Evolutionary conservation across 23 tunicate species (phyloP), one percentile per base, ranked within the genome.

Genomic region (Phallusia fumigata): DNA sequence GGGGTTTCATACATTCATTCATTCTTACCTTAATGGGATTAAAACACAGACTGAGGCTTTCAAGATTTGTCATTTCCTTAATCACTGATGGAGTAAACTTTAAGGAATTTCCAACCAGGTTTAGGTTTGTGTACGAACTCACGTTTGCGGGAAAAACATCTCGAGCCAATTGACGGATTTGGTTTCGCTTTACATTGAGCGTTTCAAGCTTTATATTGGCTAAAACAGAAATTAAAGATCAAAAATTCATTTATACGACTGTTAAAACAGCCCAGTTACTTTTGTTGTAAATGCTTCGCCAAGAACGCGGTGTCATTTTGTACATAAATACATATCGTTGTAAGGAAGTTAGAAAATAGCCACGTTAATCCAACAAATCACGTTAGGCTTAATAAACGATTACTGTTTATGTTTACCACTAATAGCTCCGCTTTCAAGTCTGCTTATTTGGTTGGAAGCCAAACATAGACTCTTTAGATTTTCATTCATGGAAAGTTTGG

Each of bases 21-120:
- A 10, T 3, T 40, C 47, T 40, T 40, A 91, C 96, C 88, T 86
- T 86, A 0, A 91, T 82, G 0, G 96, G 96, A 65, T 91, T 91
- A 65, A 76, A 72, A 65, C 90, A 91, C 21, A 91, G 58, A 58
- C 49, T 64, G 15, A 91, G 84, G 8, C 36, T 72, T 35, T 79
- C 78, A 3, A 91, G 74, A n/a, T 79, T 74, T 31, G 26, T 69
- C 96, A 91, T 91, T 73, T 86, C 90, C 52, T 73, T 86, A 0
- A 86, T 80, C 52, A 91, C 96, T 15, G 69, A 53, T 0, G 96
- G 96, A 12, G 75, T 79, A 51, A 65, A 47, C 15, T 84, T 81
- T 3, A 91, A 34, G 0, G 32, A 31, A 76, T 91, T 91, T 53
- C 81, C 87, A 21, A 83, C 87, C 2, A 91, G 40, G 49, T 82